A percentile compares a stretch with the other conserved stretches of the same genome.
These are phyloP conservation scores for Heliocidaris tuberculata DNA, from an alignment of 35 echinoderm and acorn worm species.

Conservation along the genomic window DNA sequence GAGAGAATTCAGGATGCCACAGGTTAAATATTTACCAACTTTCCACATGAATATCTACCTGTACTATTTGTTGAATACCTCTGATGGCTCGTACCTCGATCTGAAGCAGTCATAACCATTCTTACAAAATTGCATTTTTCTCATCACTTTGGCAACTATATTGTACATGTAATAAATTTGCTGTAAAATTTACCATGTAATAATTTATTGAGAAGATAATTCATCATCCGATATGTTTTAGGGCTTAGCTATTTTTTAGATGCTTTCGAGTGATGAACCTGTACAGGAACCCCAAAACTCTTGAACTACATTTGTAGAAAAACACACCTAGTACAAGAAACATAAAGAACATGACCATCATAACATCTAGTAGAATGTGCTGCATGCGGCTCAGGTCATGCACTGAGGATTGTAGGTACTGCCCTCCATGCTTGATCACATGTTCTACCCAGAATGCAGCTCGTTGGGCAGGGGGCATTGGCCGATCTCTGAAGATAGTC, in stretches of 20 bases:
- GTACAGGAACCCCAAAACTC: slow-evolving; percentile 8
- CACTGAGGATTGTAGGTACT: slow-evolving; percentile 31
- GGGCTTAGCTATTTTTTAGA: background rate
- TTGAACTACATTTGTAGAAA: slow-evolving; percentile 17
- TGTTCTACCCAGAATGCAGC: slow-evolving; percentile 45
- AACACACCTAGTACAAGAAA: background rate
- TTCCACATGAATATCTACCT: background rate
- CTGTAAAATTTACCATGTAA: background rate
- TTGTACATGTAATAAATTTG: background rate
- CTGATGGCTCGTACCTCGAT: background rate
- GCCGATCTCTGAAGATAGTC: slow-evolving; percentile 35
- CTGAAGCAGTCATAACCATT: background rate
- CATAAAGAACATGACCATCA: background rate
- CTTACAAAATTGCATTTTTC: background rate
- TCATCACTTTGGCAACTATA: background rate
- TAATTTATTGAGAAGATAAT: background rate
- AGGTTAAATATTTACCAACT: no score
- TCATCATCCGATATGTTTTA: background rate
- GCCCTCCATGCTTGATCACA: slow-evolving; percentile 41
- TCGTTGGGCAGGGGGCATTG: slow-evolving; percentile 34
- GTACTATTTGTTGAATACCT: background rate
- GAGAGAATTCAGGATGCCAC: no score
- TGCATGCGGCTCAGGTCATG: slow-evolving; percentile 31
- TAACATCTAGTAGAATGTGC: slow-evolving; percentile 26
- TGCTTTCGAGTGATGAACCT: background rate